Base-by-base conservation (phyloP, 1,140 invertebrate genomes). In the Chironomus tepperi region DNA sequence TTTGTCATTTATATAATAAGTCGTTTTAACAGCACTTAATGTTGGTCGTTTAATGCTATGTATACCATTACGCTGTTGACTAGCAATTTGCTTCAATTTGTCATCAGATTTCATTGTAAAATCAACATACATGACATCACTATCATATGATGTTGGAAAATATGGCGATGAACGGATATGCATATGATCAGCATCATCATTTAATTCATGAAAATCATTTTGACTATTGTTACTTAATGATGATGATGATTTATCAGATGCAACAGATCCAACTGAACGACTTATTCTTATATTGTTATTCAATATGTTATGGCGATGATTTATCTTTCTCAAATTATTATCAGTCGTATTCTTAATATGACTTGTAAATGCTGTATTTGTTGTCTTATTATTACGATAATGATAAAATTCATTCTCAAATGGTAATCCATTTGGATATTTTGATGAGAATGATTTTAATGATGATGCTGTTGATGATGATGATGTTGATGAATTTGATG, bases 331-430 rank as follows among this genome's bases (percentile, higher is more conserved):
- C 9, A 42, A 42, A 15, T 15, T 19, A 34, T 73, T 34, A 3
- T 15, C 72, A 34, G 24, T 5, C 34, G 12, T 21, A 75, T 0
- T 16, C 7, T 2, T 77, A 34, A 34, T 34, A 34, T 34, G 24
- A 34, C 24, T 34, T 34, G 24, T 34, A 34, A 79, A 18, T 76
- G 75, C 24, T 78, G 77, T 47, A 76, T 78, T 2, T 73, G 3
- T 34, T 43, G 24, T 34, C 24, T 34, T 34, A 18, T 73, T 42
- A 74, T 80, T 79, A 34, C 74, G 43, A 3, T 74, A 42, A 76
- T 79, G 77, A 78, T 82, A 82, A 34, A 82, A 82, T 76, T 82
- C 81, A 74, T 82, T 79, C 74, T 82, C 81, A 72, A 82, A 82
- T 57, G 81, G 81, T 74, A 82, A 65, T 15, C 81, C 81, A 43